Evolutionary conservation across 2,797 vertebrate genomes (phyloP), one percentile per base, ranked within the genome.

Genomic region (Atherinosoma microstoma): DNA sequence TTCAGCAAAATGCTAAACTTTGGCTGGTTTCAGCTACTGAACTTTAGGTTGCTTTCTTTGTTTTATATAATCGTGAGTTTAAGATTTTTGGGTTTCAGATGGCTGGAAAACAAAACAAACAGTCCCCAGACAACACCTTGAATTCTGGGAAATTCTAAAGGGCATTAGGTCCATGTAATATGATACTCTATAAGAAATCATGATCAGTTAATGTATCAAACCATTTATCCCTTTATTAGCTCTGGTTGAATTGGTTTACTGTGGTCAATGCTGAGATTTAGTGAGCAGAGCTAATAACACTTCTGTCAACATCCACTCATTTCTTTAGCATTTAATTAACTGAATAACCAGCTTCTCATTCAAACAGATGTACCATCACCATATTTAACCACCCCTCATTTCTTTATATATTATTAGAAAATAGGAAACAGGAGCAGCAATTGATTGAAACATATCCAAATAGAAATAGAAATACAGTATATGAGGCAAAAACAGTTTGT

Each of bases 81-180:
- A 62, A 53, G 30, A 54, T 58, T 0, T 60, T 69, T 81, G 51
- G 56, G 56, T 63, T 75, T 78, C 29, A 7, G 49, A 70, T 27
- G 20, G 29, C 13, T 56, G 36, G 30, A 22, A 66, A 82, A 78
- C 8, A 53, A 63, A 77, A 78, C 11, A 53, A 73, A 27, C 11
- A 34, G 42, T 59, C 32, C 38, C 15, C 58, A 67, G 29, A 38
- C 15, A 24, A 3, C 45, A 49, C 20, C 7, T 22, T 49, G 20
- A n/a, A 10, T 49, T 69, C 20, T 35, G 24, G 42, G 35, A 54
- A 62, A 34, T n/a, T 58, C 22, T 45, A 24, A 36, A 20, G 16
- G 0, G 16, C 4, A 22, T 24, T 64, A 49, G 12, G 20, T 32
- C 38, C 80, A 7, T 24, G 64, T 10, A 16, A 45, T 47, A 64